A percentile compares a stretch with the other conserved stretches of the same genome.
Conservation (phyloP, 2,113 vertebrate genomes). For the Emberiza fucata region DNA sequence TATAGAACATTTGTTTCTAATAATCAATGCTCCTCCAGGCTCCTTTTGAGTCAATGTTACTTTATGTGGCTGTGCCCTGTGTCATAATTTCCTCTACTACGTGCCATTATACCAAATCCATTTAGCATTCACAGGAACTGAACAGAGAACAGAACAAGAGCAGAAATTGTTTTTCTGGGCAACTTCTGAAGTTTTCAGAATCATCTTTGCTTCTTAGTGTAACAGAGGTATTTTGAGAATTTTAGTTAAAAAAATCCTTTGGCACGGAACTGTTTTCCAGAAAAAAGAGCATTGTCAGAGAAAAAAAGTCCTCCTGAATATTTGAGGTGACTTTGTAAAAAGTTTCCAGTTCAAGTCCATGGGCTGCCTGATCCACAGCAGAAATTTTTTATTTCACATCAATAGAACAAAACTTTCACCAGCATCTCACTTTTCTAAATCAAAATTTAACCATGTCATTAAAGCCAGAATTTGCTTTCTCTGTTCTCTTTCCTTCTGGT, state of each 20-base stretch:
- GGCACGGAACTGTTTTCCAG: background rate
- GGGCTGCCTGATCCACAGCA: background rate
- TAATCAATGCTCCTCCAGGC: accelerated
- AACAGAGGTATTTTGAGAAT: background rate
- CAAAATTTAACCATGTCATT: background rate
- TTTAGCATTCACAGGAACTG: background rate
- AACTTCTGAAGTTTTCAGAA: background rate
- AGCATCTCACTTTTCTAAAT: background rate
- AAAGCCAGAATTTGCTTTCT: background rate
- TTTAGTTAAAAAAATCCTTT: background rate
- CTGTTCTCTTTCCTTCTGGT: background rate
- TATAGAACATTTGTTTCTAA: background rate
- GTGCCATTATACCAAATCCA: background rate
- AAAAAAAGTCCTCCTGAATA: background rate
- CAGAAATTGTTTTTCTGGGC: background rate
- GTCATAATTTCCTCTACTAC: background rate
- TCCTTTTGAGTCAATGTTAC: background rate
- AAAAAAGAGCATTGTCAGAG: background rate
- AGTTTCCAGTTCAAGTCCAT: accelerated
- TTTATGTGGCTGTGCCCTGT: background rate
- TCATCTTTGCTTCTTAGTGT: background rate
- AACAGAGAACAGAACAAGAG: background rate
- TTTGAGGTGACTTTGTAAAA: background rate
- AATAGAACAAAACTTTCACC: background rate
- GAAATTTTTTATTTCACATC: background rate